These are phyloP conservation scores for Diploscapter pachys DNA, from an alignment of 1,140 invertebrate genomes.

Conservation along the genomic window DNA sequence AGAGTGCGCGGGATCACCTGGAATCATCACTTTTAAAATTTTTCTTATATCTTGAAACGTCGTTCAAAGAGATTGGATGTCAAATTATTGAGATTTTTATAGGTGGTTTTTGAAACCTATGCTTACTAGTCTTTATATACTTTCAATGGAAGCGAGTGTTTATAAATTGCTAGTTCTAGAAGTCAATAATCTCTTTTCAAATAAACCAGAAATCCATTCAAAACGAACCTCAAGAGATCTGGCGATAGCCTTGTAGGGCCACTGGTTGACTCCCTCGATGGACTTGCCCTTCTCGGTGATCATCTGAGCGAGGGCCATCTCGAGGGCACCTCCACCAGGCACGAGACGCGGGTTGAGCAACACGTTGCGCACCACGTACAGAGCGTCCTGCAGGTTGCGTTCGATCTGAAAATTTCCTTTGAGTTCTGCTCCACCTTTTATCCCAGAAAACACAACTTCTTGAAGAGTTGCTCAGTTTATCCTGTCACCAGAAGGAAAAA, in stretches of 20 bases:
- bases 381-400: slow-evolving; percentile 93
- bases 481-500: no score
- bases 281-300: slow-evolving; percentile 71
- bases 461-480: no score
- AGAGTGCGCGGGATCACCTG: slow-evolving; percentile 88
- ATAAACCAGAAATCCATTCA: no score
- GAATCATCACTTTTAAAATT: background rate
- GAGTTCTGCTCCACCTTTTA: background rate
- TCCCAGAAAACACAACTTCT: background rate
- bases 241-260: slow-evolving; percentile 87
- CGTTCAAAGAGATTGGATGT: background rate
- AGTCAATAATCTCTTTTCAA: no score
- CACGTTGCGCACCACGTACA: slow-evolving; percentile 92
- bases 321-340: slow-evolving; percentile 82
- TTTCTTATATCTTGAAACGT: background rate
- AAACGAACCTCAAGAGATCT: slow-evolving; percentile 74
- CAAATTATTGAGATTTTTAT: background rate
- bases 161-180: no score
- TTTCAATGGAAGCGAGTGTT: no score
- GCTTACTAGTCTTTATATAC: no score
- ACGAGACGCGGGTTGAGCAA: slow-evolving; percentile 75
- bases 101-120: no score
- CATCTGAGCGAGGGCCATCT: slow-evolving; percentile 81
- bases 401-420: slow-evolving; percentile 79
- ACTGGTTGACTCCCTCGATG: slow-evolving; percentile 72